Base-by-base conservation (phyloP, 2,113 vertebrate species). In the Upupa epops region DNA sequence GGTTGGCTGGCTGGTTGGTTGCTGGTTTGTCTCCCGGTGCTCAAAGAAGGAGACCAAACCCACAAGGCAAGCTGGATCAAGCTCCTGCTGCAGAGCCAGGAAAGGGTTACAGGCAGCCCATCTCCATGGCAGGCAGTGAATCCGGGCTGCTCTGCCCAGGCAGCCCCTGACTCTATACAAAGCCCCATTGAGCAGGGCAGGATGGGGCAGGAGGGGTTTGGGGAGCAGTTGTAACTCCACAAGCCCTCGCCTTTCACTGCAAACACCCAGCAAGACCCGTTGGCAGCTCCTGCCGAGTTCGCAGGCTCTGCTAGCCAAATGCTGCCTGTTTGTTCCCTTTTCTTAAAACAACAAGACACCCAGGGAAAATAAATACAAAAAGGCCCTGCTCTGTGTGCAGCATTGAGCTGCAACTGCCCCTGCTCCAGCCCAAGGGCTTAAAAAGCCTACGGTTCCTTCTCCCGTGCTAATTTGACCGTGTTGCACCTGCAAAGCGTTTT, bases 331-430 rank as follows among this genome's bases (percentile, higher is more conserved):
- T 93, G 87, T 92, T 95, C 93, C 89, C 85, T 94, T 94, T 90
- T 31, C 92, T 93, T 96, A 89, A 90, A 96, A 94, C 92, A 96
- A 95, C 95, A 95, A 87, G 89, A 87, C 90, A 66, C 60, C n/a
- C 77, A 94, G 78, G 77, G 89, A 93, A 93, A 94, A 93, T 84
- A 96, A 96, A 96, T 76, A 95, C 93, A 94, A 92, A 96, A 94
- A 86, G 69, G 18, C 58, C 72, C 76, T 15, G 13, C 86, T 95
- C 93, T 73, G 86, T 34, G 77, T 4, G 17, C 60, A 72, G 89
- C 86, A 89, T 92, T 95, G 90, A 89, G 63, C 91, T 70, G 81
- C 40, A 61, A 90, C 77, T 84, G 87, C 87, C 4, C 16, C 93
- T 66, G 84, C 94, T 94, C 36, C 82, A 42, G 84, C 51, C 78